phyloP scores from a whole-genome alignment of 1,140 invertebrate genomes.

The Orchestia grillus region DNA sequence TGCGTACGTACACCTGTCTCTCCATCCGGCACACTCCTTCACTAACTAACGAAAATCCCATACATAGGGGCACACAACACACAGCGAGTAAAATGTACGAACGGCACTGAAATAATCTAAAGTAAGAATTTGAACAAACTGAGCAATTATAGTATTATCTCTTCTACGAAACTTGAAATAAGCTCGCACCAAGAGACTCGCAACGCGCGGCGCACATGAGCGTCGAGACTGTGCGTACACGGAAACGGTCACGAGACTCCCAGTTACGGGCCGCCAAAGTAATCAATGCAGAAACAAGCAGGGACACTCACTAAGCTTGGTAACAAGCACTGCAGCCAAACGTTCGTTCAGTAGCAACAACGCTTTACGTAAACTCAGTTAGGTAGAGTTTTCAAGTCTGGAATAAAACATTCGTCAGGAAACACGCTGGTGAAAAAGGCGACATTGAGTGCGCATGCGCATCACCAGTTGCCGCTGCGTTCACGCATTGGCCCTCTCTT shows the following conservation, averaged over 20 bases:
- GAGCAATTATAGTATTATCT: background rate
- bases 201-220: background rate
- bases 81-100: background rate
- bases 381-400: background rate
- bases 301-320: background rate
- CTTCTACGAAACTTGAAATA: background rate
- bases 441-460: background rate
- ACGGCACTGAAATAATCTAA: background rate
- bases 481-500: background rate
- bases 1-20: background rate
- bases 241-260: slow-evolving; percentile 9
- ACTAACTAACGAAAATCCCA: background rate
- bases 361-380: background rate
- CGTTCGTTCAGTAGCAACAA: background rate
- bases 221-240: background rate
- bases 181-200: background rate
- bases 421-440: background rate
- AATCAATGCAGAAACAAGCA: slow-evolving; percentile 31
- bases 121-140: background rate
- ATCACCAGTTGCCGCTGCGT: slow-evolving; percentile 19
- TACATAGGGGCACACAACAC: background rate
- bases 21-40: background rate
- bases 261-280: background rate
- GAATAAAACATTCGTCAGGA: background rate
- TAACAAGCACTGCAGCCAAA: background rate